Evolutionary conservation across 1,140 invertebrate species (phyloP), one percentile per base, ranked within the genome.

Genomic region (Temnothorax nylanderi): DNA sequence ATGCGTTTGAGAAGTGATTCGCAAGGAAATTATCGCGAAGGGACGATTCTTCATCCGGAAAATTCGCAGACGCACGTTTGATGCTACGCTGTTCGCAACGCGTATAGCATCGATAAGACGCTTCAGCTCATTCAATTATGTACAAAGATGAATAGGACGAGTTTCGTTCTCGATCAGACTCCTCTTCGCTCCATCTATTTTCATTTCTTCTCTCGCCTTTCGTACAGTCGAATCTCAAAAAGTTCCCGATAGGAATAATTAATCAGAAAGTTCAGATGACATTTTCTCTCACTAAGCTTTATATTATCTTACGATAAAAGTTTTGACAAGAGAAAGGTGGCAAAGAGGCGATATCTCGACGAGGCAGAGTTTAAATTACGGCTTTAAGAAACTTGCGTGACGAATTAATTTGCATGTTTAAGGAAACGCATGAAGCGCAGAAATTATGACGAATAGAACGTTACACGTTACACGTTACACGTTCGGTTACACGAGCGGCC

Each of bases 1-100:
- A 2, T 11, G 51, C 44, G 7, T 18, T 60, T 47, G 69, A 75
- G 56, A 75, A 60, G 62, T 49, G 80, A 75, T 75, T 84, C 69
- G 67, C 32, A 16, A 72, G 80, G 41, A 60, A 84, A 84, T 84
- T 84, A 84, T 75, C 80, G 80, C 58, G 54, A 60, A 62, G 41
- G 77, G 7, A 13, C 41, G 67, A 82, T 84, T 13, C 56, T 74
- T 75, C 80, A 84, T 60, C 41, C 26, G 69, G 69, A 84, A 84
- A 84, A 84, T 84, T 75, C 41, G 80, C 80, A 37, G n/a, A 34
- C 78, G 78, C 65, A 47, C 8, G 62, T 84, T 75, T 84, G 69
- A 84, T 16, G 71, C 7, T 10, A 11, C 41, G 47, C 62, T 11
- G 47, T 69, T 75, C 69, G 21, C 37, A 44, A 44, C 65, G 64